These are phyloP conservation scores for Acropora yongei DNA, from an alignment of 64 coral and sea anemone genomes.

Conservation along the genomic window DNA sequence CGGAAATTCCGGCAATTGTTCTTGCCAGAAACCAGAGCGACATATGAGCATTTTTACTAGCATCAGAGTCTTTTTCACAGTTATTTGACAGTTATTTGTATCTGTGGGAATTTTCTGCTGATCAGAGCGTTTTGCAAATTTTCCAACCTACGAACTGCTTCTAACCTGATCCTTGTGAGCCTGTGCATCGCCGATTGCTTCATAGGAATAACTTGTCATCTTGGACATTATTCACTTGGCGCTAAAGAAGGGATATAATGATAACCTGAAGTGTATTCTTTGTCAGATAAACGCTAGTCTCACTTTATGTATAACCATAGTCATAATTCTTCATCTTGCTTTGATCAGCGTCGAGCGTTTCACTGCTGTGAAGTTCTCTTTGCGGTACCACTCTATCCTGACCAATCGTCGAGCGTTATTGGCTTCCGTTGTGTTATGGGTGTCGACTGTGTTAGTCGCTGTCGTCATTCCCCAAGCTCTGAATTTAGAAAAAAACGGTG, in stretches of 20 bases:
- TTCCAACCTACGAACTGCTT: conserved; percentile 7
- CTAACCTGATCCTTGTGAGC: conserved; percentile 27
- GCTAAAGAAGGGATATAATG: background rate
- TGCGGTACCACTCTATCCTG: background rate
- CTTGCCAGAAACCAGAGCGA: too few relatives aligned
- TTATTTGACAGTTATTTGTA: too few relatives aligned
- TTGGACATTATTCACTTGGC: too few relatives aligned
- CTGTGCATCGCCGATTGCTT: conserved; percentile 26
- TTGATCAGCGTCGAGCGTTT: conserved; percentile 26
- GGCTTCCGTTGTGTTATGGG: background rate
- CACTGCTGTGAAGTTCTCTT: background rate
- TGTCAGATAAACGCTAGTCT: background rate
- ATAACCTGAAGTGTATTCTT: background rate
- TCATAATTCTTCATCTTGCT: conserved; percentile 16
- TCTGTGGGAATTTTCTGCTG: background rate
- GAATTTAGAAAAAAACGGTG: background rate
- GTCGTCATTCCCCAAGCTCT: background rate
- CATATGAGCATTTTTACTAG: too few relatives aligned
- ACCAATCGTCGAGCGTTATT: conserved; percentile 9
- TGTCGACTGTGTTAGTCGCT: background rate
- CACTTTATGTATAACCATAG: background rate
- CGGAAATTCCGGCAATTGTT: too few relatives aligned
- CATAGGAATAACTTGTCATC: background rate
- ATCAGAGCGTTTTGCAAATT: conserved; percentile 14
- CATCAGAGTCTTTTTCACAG: too few relatives aligned